Evolutionary conservation across 2,113 vertebrate genomes (phyloP), one percentile per base, ranked within the genome.

Genomic region (Pachycephala philippinensis): DNA sequence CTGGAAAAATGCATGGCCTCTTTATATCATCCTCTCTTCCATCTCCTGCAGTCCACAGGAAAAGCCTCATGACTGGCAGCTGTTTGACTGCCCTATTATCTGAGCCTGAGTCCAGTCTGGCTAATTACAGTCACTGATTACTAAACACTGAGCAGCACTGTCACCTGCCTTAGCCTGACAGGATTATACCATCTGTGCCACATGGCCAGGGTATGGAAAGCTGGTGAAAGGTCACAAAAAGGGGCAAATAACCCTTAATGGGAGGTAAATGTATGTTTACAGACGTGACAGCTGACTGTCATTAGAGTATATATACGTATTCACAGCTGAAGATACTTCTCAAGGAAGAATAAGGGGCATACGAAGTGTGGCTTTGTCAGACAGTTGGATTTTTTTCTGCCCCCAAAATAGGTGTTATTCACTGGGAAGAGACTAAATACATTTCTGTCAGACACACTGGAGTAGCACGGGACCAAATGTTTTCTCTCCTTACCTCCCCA

Each of bases 41-140:
- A 70, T 83, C 87, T 80, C 85, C 74, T 72, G 83, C 71, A 72
- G 82, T 76, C 96, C 88, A 72, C 93, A 96, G 97, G 97, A 96
- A 96, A 97, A 96, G 76, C 90, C 95, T 96, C 94, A 97, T 98
- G 98, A 98, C 98, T 97, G 96, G 98, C 98, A 99, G 99, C 99
- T 99, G 98, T 98, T 98, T 98, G 98, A 93, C 97, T 98, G 97
- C 95, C 97, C 97, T 96, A 98, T 98, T 98, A 98, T 98, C 98
- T 97, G 97, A 98, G 97, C 83, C 97, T 97, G 96, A 52, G 97
- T 98, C 97, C 98, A 98, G 98, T 95, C 98, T 95, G 95, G 97
- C 98, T 99, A 99, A 99, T 99, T 99, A 99, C 97, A 99, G 98
- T 97, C 98, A 96, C 98, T 98, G 98, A 99, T 98, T 98, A 98